Evolutionary conservation across 2,888 invertebrate species (phyloP), one percentile per base, ranked within the genome.

Genomic region (Diaprepes abbreviatus): DNA sequence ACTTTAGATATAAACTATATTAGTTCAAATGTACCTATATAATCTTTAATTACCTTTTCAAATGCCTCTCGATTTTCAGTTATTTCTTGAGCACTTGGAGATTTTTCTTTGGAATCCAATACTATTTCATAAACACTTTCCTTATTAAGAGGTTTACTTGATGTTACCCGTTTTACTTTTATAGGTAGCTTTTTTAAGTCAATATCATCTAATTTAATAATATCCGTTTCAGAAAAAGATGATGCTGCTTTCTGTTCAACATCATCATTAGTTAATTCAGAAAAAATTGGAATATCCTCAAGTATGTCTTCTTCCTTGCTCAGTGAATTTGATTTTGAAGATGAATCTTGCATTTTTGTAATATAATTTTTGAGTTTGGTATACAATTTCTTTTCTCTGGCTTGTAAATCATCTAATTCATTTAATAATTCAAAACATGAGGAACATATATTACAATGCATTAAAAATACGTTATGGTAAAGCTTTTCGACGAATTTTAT

Each of bases 351-450:
- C 50, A 64, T 19, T 14, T 60, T 66, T 21, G 59, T 48, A 35
- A 77, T 28, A 67, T 68, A 74, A 16, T 54, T 50, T 38, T 69
- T 73, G 16, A 77, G 66, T 52, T 68, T 69, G 14, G 71, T 33
- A 28, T 72, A 67, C 38, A 80, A 73, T 52, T 74, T 71, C 58
- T 74, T 75, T 55, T 72, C 74, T 52, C 75, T 74, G 21, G 68
- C 33, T 66, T 78, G 73, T 31, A 80, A 71, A 21, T 62, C 55
- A 75, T 81, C 81, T 24, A 80, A 74, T 73, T 81, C 80, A 52
- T 81, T 78, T 17, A 81, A 67, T 58, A 79, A 70, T 50, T 76
- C 66, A 50, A 65, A 74, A 67, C 80, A 80, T 38, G 28, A 59
- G 21, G 36, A 9, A 70, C 80, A 80, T 43, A 80, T 70, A 62